Evolutionary conservation across 2,888 invertebrate species (phyloP), one percentile per base, ranked within the genome.

Genomic region (Ophion ventricosus): DNA sequence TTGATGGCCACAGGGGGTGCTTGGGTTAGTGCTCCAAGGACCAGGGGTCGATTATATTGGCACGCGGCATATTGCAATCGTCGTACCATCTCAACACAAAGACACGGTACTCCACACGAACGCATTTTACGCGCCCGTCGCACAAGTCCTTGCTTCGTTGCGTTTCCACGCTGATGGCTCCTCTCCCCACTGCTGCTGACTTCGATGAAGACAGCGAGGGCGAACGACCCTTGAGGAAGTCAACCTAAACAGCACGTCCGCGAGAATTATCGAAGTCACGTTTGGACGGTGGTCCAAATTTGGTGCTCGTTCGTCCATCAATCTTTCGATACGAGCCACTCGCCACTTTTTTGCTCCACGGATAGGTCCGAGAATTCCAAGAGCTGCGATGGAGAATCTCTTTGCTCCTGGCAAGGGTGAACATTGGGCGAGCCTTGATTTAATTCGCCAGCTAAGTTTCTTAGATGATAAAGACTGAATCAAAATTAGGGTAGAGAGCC

Each of bases 21-120:
- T 40, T 63, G 61, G 61, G 69, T 64, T 79, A 67, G 72, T 59
- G 80, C 76, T 73, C 43, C 78, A 79, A 43, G 79, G 17, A 73
- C 75, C 35, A 57, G 54, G 85, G 82, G 82, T 87, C 87, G 91
- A 89, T 90, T 90, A 91, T 91, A 89, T 90, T 92, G 92, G 91
- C 93, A 92, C 92, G 91, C 89, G 92, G 89, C 92, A 92, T 92
- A 92, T 92, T 92, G 92, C 89, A 70, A 79, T 74, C 84, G 81
- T 86, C 87, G 74, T 75, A 74, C 61, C 57, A 40, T 25, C 49
- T 57, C 75, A 54, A 10, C 69, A 54, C 72, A 43, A 63, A 23
- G 23, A 26, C 25, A 63, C 64, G 49, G 17, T 3, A 56, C 69
- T 26, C 64, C 61, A 61, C 25, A 59, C 57, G 17, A n/a, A 17